Percentiles rank a stretch among this genome's conserved stretches.
These are phyloP conservation scores for Mycetomoellerius zeteki DNA, from an alignment of 1,140 invertebrate genomes.

Conservation along the genomic window DNA sequence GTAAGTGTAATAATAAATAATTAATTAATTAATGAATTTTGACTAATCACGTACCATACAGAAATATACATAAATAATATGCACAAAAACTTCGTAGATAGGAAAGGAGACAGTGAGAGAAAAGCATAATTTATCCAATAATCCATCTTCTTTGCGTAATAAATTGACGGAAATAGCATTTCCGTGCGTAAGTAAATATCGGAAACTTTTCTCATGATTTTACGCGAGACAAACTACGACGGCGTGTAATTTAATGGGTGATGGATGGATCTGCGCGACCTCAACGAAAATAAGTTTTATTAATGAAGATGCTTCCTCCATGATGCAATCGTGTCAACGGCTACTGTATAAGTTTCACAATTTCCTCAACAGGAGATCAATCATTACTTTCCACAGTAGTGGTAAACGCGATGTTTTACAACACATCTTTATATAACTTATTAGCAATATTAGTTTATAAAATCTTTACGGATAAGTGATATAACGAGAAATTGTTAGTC, in stretches of 20 bases:
- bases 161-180: conserved; percentile 13
- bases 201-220: conserved; percentile 41
- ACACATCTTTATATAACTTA: neutral
- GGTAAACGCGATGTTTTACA: conserved; percentile 40
- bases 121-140: neutral
- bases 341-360: conserved; percentile 32
- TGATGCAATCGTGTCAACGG: conserved; percentile 46
- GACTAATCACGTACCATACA: neutral
- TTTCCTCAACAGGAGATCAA: conserved; percentile 32
- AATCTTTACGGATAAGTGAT: neutral
- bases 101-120: neutral
- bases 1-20: neutral
- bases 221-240: conserved; percentile 33
- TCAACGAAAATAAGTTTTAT: conserved; percentile 48
- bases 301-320: conserved; percentile 42
- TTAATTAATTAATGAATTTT: conserved; percentile 33
- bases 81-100: neutral
- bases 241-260: conserved; percentile 49
- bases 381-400: conserved; percentile 18
- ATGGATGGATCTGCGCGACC: conserved; percentile 48
- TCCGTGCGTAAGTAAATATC: conserved; percentile 37
- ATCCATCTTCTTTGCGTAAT: conserved; percentile 30
- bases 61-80: neutral
- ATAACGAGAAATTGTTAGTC: neutral
- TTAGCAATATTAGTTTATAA: neutral